A percentile compares a stretch with the other conserved stretches of the same genome.
phyloP scores from a whole-genome alignment of 2,888 invertebrate genomes.

The Pycnomerus fuliginosus region DNA sequence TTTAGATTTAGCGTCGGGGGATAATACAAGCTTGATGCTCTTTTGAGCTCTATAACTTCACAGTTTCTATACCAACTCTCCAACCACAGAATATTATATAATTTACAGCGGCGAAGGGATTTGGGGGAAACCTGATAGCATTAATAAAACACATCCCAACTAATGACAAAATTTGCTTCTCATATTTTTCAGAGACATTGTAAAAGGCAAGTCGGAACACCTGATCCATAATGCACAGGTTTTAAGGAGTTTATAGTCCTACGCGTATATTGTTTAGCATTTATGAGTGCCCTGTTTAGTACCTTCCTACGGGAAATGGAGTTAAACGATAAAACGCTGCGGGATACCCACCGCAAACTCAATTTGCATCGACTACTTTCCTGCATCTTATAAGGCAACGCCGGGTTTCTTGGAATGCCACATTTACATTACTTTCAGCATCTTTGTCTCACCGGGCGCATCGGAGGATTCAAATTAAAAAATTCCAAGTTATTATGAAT shows the following conservation, averaged over 20 bases:
- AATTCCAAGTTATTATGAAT: no score
- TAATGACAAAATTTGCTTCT: no score
- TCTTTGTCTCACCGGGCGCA: no score
- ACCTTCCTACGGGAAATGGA: constrained; percentile 37
- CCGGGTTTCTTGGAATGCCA: constrained; percentile 30
- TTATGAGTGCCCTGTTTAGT: constrained; percentile 32
- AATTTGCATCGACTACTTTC: constrained; percentile 43
- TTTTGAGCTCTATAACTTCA: no score
- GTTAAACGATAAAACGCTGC: constrained; percentile 45
- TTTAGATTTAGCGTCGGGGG: constrained; percentile 27
- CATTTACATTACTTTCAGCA: constrained; percentile 28
- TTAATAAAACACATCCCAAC: no score
- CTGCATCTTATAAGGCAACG: constrained; percentile 23
- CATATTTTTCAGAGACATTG: no score
- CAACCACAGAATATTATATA: no score
- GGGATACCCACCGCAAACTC: constrained; percentile 39
- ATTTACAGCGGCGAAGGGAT: no score
- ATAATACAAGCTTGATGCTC: no score
- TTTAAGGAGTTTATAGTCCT: constrained; percentile 39
- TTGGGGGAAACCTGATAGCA: no score
- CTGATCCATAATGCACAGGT: constrained; percentile 43
- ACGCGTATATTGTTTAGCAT: constrained; percentile 35
- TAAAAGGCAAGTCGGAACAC: constrained; percentile 32
- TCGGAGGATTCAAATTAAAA: no score
- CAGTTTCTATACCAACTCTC: no score